Base-by-base conservation (phyloP, 2,888 invertebrate species). In the Diaphora mendica region DNA sequence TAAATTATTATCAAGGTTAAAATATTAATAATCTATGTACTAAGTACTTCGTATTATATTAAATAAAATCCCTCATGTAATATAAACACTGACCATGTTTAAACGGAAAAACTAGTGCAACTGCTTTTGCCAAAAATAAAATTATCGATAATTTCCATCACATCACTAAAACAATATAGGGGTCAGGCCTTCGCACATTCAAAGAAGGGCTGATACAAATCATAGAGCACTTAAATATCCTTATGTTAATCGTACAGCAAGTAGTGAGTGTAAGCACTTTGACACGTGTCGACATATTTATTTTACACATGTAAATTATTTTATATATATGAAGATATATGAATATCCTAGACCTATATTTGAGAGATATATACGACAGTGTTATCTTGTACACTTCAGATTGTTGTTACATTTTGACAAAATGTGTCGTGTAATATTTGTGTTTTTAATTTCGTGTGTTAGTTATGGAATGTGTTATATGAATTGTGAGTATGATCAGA, bases 171-270 rank as follows among this genome's bases (percentile, higher is more conserved):
- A 77, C 83, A 81, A 88, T 90, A 95, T 95, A 94, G 93, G 95
- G 95, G 95, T 92, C 89, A 93, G 92, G 88, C 95, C 95, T 95
- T 95, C 93, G 89, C 89, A 87, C 85, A 82, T 79, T 86, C 85
- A 87, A 89, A 90, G 92, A 92, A 91, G 91, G 91, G 90, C 91
- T 89, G 88, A 88, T 91, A 92, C 94, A 94, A 94, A 94, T 93
- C 92, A 93, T 92, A 92, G 90, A 89, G 89, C 89, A 89, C 90
- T 95, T 93, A 94, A 90, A 95, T 93, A 93, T 94, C 92, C 91
- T 93, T 92, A 92, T 91, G 90, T 91, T 92, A 90, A 91, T 90
- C 89, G 87, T 85, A 82, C 86, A 84, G 86, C 84, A 77, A 82
- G 90, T 90, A 93, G 92, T 93, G 76, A 83, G 86, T 87, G 88